Percentiles rank a stretch among this genome's conserved stretches.
phyloP scores from a whole-genome alignment of 2,797 vertebrate species.

The Phoeniculus purpureus region DNA sequence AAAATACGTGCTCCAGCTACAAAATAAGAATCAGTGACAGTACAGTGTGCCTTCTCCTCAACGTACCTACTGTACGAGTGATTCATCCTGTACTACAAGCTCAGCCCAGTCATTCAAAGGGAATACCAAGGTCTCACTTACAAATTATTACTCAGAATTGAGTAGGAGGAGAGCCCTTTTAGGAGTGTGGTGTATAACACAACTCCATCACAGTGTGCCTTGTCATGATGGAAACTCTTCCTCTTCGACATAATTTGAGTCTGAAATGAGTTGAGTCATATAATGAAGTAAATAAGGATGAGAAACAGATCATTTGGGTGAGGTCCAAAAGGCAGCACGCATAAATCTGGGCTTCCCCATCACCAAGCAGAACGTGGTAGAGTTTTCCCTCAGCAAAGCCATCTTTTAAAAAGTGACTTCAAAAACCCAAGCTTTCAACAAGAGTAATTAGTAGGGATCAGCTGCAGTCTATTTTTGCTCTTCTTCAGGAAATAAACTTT shows the following conservation, averaged over 20 bases:
- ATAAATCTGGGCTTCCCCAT: conserved; percentile 50
- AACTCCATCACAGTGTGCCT: conserved; percentile 61
- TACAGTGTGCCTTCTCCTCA: conserved; percentile 3
- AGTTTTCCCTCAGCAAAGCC: conserved; percentile 51
- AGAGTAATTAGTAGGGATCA: conserved; percentile 57
- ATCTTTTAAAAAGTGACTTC: conserved; percentile 46
- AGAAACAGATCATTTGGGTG: conserved; percentile 63
- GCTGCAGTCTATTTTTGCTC: conserved; percentile 47
- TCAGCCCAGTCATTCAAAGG: conserved; percentile 60
- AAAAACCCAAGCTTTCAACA: conserved; percentile 61
- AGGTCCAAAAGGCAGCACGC: conserved; percentile 55
- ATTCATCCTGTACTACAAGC: conserved; percentile 70
- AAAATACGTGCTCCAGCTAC: conserved; percentile 48
- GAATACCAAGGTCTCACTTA: conserved; percentile 71
- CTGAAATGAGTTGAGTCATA: conserved; percentile 75
- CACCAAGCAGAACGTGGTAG: not conserved
- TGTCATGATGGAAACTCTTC: conserved; percentile 69
- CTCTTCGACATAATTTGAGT: conserved; percentile 43
- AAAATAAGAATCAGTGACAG: conserved; percentile 34
- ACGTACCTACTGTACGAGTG: conserved; percentile 44
- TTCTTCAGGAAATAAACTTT: conserved; percentile 60
- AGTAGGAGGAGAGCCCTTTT: conserved; percentile 77
- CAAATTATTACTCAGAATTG: conserved; percentile 75
- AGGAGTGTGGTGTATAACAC: conserved; percentile 64
- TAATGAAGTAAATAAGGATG: conserved; percentile 70